Evolutionary conservation across 2,888 invertebrate genomes (phyloP).

Genomic region (Augochlorella aurata): DNA sequence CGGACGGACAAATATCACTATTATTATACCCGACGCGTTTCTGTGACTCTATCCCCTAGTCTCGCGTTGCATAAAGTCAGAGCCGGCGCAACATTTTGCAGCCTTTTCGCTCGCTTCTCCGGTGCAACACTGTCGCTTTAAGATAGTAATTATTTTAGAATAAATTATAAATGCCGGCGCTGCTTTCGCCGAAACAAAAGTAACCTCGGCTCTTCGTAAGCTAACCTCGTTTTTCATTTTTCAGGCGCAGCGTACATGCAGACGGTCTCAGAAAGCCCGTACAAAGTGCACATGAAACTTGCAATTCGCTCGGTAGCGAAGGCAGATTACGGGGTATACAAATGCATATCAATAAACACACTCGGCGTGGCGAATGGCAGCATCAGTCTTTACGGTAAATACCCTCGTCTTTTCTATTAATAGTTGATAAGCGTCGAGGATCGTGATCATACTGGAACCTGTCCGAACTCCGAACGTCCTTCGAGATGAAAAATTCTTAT

Average conservation of each 20-base stretch:
- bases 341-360: conserved; percentile 84
- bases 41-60: too few relatives aligned
- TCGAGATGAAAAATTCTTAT: too few relatives aligned
- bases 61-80: not conserved
- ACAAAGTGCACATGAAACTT: conserved; percentile 83
- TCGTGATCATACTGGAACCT: too few relatives aligned
- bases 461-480: too few relatives aligned
- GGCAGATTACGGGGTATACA: conserved; percentile 83
- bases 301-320: conserved; percentile 82
- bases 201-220: not conserved
- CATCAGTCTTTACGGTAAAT: conserved; percentile 84
- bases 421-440: too few relatives aligned
- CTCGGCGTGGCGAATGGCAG: conserved; percentile 84
- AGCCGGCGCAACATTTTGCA: not conserved
- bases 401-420: conserved; percentile 5
- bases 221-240: conserved; percentile 12
- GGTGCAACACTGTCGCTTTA: not conserved
- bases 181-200: not conserved
- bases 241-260: conserved; percentile 82
- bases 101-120: not conserved
- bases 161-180: not conserved
- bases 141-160: conserved; percentile 6
- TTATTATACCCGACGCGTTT: not conserved
- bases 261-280: conserved; percentile 81
- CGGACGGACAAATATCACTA: not conserved